Evolutionary conservation across 2,797 vertebrate species (phyloP), one percentile per base, ranked within the genome.

Genomic region (Molossus molossus): DNA sequence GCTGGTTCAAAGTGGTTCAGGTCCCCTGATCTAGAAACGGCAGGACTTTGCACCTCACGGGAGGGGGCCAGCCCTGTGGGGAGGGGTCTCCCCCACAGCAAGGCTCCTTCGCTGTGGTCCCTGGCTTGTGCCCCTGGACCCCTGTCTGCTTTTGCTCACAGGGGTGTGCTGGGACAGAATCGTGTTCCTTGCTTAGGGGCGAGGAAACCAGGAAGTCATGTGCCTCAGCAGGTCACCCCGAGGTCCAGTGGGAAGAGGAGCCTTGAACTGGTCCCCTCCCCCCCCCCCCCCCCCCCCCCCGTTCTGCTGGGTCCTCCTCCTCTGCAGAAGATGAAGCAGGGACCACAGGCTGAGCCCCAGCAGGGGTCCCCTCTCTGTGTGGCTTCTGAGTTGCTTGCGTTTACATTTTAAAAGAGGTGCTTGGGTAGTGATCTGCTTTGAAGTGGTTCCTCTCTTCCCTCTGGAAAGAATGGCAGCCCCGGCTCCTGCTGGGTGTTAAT

Each of bases 261-360:
- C 70, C 25, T 14, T 33, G 72, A 69, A 11, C 53, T 11, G 27
- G n/a, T n/a, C n/a, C n/a, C n/a, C n/a, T n/a, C n/a, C n/a, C n/a
- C n/a, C n/a, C n/a, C n/a, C n/a, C n/a, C n/a, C n/a, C n/a, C n/a
- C n/a, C n/a, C n/a, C n/a, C n/a, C 62, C 60, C 18, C 20, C 4
- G 29, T 55, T 3, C 48, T 13, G 1, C n/a, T 2, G 55, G 18
- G n/a, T 33, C 13, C 15, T 75, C 12, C 0, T 20, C 21, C n/a
- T 65, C 69, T 45, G 0, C 1, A 27, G 18, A 67, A 58, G 65
- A 20, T 0, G 15, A 33, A 15, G 29, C 9, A 11, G 17, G 1
- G 25, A 7, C 0, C 0, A 17, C 7, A 13, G 80, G 8, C 84
- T 6, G 9, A 57, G 6, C 45, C 23, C 57, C 3, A 0, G 3